A percentile compares a stretch with the other conserved stretches of the same genome.
These are phyloP conservation scores for Parazoanthus darwini DNA, from an alignment of 92 coral and sea anemone species.

Conservation along the genomic window DNA sequence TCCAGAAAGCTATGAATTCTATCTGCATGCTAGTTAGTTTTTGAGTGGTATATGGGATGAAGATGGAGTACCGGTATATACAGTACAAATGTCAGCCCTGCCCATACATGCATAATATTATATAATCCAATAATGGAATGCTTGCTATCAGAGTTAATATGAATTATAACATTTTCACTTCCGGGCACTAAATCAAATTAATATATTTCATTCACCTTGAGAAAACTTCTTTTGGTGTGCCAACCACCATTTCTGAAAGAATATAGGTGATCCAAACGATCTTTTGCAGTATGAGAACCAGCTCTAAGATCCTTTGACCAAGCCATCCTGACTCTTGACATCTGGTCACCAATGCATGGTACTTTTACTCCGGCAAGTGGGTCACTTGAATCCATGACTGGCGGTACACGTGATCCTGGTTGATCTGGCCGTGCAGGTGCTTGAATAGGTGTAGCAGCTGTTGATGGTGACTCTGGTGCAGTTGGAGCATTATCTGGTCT, in stretches of 20 bases:
- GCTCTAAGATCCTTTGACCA: conserved; percentile 44
- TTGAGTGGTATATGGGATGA: neutral
- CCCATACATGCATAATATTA: too few species aligned
- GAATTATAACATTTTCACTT: neutral
- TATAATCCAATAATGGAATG: neutral
- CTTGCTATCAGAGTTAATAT: too few species aligned
- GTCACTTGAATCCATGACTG: conserved; percentile 37
- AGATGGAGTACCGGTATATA: neutral
- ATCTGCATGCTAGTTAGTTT: neutral
- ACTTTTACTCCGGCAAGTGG: conserved; percentile 50
- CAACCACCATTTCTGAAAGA: conserved; percentile 34
- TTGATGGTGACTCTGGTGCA: neutral
- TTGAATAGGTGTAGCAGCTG: conserved; percentile 13
- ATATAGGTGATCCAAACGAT: conserved; percentile 43
- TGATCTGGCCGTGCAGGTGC: conserved; percentile 30
- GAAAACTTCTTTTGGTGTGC: conserved; percentile 51
- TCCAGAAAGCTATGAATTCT: neutral
- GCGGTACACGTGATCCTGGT: conserved; percentile 59
- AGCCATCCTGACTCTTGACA: conserved; percentile 47
- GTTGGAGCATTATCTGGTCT: conserved; percentile 21
- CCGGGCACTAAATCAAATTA: neutral
- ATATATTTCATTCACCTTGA: conserved; percentile 34
- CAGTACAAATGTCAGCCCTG: neutral
- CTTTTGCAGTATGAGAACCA: conserved; percentile 39
- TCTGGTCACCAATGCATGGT: conserved; percentile 50